phyloP scores from a whole-genome alignment of 2,113 vertebrate species.

The Psittacus erithacus region DNA sequence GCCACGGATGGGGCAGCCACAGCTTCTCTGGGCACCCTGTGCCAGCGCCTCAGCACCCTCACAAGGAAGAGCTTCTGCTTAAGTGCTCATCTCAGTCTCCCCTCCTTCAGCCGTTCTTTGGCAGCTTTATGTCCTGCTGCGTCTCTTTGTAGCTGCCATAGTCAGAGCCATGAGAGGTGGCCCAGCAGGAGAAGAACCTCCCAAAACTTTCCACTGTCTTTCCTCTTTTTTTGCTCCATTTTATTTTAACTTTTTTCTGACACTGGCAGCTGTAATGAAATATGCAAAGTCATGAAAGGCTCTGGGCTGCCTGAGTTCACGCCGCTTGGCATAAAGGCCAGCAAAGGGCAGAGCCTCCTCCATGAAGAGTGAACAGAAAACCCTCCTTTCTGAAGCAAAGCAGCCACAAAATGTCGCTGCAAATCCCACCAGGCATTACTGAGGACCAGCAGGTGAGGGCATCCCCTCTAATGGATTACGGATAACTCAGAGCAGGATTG shows the following conservation, averaged over 20 bases:
- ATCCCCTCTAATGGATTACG: not conserved
- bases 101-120: not conserved
- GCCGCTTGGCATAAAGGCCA: not conserved
- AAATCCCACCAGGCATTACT: not conserved
- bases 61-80: not conserved
- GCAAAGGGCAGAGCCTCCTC: not conserved
- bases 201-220: not conserved
- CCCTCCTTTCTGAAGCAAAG: not conserved
- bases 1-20: too few species aligned
- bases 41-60: not conserved
- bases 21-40: not conserved
- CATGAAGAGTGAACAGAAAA: not conserved
- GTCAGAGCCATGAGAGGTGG: not conserved
- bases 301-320: not conserved
- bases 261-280: not conserved
- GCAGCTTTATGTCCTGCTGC: not conserved
- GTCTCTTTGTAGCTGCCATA: not conserved
- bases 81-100: not conserved
- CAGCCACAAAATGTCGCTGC: not conserved
- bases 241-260: not conserved
- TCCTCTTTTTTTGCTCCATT: not conserved
- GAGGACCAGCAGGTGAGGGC: not conserved
- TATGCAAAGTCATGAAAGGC: not conserved
- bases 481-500: not conserved
- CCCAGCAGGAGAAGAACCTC: not conserved